A percentile compares a stretch with the other conserved stretches of the same genome.
phyloP scores from a whole-genome alignment of 2,113 vertebrate genomes.

The Zosterops pallidus region DNA sequence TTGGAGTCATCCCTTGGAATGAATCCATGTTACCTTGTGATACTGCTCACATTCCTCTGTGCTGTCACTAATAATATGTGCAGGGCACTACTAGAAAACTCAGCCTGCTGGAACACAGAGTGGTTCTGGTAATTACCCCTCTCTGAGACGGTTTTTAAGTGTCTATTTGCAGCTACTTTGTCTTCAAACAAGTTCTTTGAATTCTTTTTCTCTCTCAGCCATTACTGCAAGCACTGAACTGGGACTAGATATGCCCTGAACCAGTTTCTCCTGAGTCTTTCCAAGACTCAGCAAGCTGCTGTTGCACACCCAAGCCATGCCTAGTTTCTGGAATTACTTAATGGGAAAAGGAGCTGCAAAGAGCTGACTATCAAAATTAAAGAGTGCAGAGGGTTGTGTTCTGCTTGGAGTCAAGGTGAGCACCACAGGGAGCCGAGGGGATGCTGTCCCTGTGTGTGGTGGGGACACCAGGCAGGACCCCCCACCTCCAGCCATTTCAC shows the following conservation, averaged over 20 bases:
- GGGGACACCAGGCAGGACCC: not conserved
- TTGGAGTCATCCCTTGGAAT: constrained; percentile 22
- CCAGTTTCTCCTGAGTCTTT: not conserved
- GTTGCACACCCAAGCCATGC: not conserved
- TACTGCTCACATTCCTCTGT: not conserved
- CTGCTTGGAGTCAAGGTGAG: not conserved
- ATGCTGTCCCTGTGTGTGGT: not conserved
- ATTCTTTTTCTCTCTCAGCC: not conserved
- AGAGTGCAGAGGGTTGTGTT: not conserved
- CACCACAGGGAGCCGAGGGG: fast-evolving
- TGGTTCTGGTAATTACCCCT: not conserved
- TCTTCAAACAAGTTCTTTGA: not conserved
- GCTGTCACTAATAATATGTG: not conserved
- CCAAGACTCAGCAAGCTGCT: not conserved
- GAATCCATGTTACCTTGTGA: constrained; percentile 35
- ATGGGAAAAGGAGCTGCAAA: not conserved
- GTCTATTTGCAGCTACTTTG: constrained; percentile 12
- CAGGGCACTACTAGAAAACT: not conserved
- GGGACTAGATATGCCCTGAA: not conserved
- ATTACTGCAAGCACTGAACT: constrained; percentile 12
- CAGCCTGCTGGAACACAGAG: not conserved
- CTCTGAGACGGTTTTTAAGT: not conserved
- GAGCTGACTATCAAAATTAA: not conserved
- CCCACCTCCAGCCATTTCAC: not conserved
- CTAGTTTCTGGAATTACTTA: not conserved